Evolutionary conservation across 2,113 vertebrate species (phyloP).

Genomic region (Ariopsis seemanni): DNA sequence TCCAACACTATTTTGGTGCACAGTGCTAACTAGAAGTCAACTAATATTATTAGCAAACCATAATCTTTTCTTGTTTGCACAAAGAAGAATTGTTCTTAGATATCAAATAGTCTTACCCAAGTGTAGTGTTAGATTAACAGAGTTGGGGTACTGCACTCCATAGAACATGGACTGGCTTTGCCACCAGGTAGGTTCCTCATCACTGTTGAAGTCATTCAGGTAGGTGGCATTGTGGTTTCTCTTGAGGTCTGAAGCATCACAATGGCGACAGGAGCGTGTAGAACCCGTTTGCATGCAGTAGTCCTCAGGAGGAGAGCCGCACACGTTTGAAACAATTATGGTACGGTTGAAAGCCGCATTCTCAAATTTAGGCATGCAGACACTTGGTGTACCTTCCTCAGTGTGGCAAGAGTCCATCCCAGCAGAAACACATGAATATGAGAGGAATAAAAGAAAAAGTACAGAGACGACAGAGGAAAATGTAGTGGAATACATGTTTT

Average conservation of each 20-base stretch:
- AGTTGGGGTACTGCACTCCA: conserved; percentile 84
- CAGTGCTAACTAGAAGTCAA: not conserved
- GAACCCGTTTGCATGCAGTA: conserved; percentile 88
- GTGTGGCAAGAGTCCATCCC: conserved; percentile 80
- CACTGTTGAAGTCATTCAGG: conserved; percentile 91
- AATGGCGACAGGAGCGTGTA: conserved; percentile 79
- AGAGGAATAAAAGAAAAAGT: conserved; percentile 54
- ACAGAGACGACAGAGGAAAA: conserved; percentile 53
- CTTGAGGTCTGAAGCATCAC: conserved; percentile 70
- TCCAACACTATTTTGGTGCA: not conserved
- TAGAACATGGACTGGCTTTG: conserved; percentile 95
- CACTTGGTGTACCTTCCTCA: conserved; percentile 69
- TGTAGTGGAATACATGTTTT: conserved; percentile 53
- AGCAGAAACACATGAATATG: conserved; percentile 41
- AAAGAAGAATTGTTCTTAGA: not conserved
- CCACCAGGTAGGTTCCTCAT: conserved; percentile 93
- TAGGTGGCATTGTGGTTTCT: conserved; percentile 79
- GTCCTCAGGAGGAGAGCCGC: conserved; percentile 83
- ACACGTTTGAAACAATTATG: conserved; percentile 76
- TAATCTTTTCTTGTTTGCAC: not conserved
- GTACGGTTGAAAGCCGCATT: conserved; percentile 84
- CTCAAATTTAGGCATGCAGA: conserved; percentile 88
- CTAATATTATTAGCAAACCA: not conserved
- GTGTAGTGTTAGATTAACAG: conserved; percentile 85
- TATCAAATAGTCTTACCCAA: conserved; percentile 79